Evolutionary conservation across 2,797 vertebrate genomes (phyloP).

Genomic region (Chelonia mydas): DNA sequence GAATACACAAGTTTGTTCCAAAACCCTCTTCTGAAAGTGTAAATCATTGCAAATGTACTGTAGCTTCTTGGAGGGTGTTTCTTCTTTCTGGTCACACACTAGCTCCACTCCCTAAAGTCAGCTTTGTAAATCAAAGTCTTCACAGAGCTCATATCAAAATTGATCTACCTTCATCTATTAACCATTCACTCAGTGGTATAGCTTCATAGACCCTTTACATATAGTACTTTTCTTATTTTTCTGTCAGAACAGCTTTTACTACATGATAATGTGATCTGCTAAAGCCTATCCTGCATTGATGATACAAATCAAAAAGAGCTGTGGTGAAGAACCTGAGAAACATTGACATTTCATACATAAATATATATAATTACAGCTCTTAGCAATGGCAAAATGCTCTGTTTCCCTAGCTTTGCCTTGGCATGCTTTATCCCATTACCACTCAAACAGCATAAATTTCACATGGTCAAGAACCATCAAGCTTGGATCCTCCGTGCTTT

Average conservation of each 20-base stretch:
- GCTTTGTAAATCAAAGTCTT: not conserved
- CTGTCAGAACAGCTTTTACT: not conserved
- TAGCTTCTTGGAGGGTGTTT: not conserved
- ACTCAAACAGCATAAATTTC: not conserved
- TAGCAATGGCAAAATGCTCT: not conserved
- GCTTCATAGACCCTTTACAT: not conserved
- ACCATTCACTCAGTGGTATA: not conserved
- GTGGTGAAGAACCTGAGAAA: conserved; percentile 57
- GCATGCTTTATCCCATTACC: accelerated
- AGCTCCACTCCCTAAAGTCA: not conserved
- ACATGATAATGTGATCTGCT: conserved; percentile 30
- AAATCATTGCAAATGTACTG: not conserved
- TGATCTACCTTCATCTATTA: not conserved
- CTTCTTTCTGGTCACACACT: not conserved
- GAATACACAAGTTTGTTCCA: not conserved
- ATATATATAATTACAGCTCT: conserved; percentile 21
- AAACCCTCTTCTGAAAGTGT: not conserved
- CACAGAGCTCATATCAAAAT: not conserved
- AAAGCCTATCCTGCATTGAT: not conserved
- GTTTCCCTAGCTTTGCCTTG: not conserved
- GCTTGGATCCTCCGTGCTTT: not conserved
- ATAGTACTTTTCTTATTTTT: conserved; percentile 43
- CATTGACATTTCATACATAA: not conserved
- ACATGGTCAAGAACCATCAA: not conserved
- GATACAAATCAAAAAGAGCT: conserved; percentile 29